Evolutionary conservation across 2,888 invertebrate species (phyloP).

Genomic region (Dicycla oo): DNA sequence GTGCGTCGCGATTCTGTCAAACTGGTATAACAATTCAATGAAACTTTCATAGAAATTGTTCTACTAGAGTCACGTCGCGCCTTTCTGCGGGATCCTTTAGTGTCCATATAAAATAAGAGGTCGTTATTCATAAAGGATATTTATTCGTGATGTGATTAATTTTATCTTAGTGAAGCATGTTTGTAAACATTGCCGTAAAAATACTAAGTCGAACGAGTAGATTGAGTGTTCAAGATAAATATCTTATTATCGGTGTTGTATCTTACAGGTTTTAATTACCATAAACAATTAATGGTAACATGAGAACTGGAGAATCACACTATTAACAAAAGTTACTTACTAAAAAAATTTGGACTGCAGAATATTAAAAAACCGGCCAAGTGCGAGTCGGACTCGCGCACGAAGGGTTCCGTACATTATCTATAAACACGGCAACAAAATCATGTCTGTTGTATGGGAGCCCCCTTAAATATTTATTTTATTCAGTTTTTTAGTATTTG

Average conservation of each 20-base stretch:
- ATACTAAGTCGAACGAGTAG: constrained; percentile 16
- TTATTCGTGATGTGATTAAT: constrained; percentile 3
- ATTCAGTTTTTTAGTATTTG: too few relatives aligned
- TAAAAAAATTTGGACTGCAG: not conserved
- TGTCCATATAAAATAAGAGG: constrained; percentile 17
- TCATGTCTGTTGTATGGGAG: too few relatives aligned
- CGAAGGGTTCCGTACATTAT: too few relatives aligned
- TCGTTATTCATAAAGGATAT: constrained; percentile 9
- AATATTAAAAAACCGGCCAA: too few relatives aligned
- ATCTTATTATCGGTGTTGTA: constrained; percentile 39
- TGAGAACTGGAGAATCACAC: not conserved
- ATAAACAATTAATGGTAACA: constrained; percentile 9
- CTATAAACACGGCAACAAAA: too few relatives aligned
- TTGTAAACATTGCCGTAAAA: constrained; percentile 34
- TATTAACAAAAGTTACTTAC: not conserved
- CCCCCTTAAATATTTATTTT: too few relatives aligned
- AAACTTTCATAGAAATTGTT: too few relatives aligned
- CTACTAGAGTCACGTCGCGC: too few relatives aligned
- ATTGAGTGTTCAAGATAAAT: constrained; percentile 16
- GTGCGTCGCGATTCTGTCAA: too few relatives aligned
- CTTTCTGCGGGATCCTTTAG: too few relatives aligned
- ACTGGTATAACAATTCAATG: too few relatives aligned
- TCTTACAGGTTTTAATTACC: constrained; percentile 27
- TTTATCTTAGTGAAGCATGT: not conserved
- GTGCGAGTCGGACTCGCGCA: too few relatives aligned